Percentiles rank a stretch among this genome's conserved stretches.
Evolutionary conservation across 2,888 invertebrate genomes (phyloP).

Genomic region (Heliconius ismenius): DNA sequence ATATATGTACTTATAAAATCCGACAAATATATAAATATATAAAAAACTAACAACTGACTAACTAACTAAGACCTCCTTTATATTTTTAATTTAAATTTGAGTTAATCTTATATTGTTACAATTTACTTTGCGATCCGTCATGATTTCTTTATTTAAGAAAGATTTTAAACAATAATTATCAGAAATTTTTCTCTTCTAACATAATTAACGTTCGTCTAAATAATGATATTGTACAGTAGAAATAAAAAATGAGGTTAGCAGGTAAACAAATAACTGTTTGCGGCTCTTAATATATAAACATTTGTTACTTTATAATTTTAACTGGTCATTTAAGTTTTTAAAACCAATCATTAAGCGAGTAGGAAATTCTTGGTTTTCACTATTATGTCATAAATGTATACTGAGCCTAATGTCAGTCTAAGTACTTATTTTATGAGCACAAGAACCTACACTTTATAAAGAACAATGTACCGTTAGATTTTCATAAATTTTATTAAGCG

Average conservation of each 20-base stretch:
- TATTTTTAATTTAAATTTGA: not conserved
- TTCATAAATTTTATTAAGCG: constrained; percentile 32
- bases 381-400: constrained; percentile 8
- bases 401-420: not conserved
- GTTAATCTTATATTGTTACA: not conserved
- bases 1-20: too few species aligned
- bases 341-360: not conserved
- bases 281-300: not conserved
- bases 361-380: not conserved
- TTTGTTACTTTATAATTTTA: constrained; percentile 11
- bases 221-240: constrained; percentile 6
- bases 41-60: too few species aligned
- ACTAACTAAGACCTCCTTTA: too few species aligned
- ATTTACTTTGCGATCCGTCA: not conserved
- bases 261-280: constrained; percentile 22
- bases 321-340: constrained; percentile 3
- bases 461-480: constrained; percentile 30
- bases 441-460: constrained; percentile 10
- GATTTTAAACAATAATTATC: not conserved
- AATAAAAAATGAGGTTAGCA: constrained; percentile 17
- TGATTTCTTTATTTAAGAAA: not conserved
- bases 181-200: not conserved
- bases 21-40: too few species aligned
- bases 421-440: constrained; percentile 20
- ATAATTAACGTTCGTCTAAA: not conserved